Percentiles rank a stretch among this genome's conserved stretches.
phyloP scores from a whole-genome alignment of 2,113 vertebrate species.

The Plestiodon gilberti region DNA sequence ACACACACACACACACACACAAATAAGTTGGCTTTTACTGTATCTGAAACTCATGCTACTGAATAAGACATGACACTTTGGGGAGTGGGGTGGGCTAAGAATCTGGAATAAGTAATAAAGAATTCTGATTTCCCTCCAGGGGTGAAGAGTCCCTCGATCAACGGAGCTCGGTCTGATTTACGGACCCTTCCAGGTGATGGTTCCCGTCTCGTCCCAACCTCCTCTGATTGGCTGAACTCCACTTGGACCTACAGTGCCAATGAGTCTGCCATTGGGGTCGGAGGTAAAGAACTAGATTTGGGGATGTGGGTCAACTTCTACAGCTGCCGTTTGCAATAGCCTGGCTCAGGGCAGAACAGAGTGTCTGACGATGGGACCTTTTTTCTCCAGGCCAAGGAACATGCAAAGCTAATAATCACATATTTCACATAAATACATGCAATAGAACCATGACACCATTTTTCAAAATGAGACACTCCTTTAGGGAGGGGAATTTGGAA shows the following conservation, averaged over 20 bases:
- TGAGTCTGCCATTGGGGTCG: constrained; percentile 23
- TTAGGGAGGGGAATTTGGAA: background rate
- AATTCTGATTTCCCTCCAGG: constrained; percentile 46
- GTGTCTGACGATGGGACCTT: background rate
- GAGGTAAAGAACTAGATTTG: constrained; percentile 49
- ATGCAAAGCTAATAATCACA: too few species aligned
- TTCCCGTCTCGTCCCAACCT: constrained; percentile 13
- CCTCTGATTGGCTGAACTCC: constrained; percentile 40
- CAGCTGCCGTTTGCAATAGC: background rate
- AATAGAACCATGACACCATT: background rate
- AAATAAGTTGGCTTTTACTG: too few species aligned
- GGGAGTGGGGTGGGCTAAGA: background rate
- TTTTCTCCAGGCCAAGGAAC: background rate
- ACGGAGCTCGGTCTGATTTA: background rate
- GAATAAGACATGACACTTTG: background rate
- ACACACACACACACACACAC: too few species aligned
- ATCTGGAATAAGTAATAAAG: background rate
- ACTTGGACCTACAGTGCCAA: constrained; percentile 63
- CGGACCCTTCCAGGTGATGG: constrained; percentile 34
- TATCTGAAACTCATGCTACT: background rate
- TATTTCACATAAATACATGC: too few species aligned
- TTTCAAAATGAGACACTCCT: background rate
- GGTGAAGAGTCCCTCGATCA: constrained; percentile 38
- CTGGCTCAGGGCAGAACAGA: background rate
- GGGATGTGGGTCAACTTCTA: too few species aligned